phyloP scores from a whole-genome alignment of 1,140 invertebrate species.

The Forficula auricularia region DNA sequence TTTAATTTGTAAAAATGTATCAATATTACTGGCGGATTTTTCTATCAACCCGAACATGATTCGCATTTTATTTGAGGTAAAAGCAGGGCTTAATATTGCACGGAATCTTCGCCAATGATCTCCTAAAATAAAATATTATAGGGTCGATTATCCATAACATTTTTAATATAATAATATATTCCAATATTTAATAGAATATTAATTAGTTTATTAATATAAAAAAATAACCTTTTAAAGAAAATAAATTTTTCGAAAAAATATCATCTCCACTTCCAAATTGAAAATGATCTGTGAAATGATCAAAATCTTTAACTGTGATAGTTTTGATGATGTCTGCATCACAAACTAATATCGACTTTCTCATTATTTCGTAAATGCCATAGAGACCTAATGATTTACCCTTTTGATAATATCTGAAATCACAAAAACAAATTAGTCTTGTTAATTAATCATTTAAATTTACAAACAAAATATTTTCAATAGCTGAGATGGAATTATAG shows the following conservation, averaged over 20 bases:
- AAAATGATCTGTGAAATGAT: conserved; percentile 10
- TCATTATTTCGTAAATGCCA: conserved; percentile 1
- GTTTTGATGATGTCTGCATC: conserved; percentile 9
- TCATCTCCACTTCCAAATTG: conserved; percentile 14
- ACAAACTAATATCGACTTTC: conserved; percentile 5
- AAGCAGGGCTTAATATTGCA: conserved; percentile 23
- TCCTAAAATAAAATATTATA: conserved; percentile 11
- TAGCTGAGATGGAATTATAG: no score
- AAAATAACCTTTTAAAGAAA: conserved; percentile 15
- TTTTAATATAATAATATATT: no score
- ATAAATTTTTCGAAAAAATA: conserved; percentile 19
- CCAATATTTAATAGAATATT: no score
- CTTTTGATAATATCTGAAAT: no score
- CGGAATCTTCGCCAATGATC: conserved; percentile 26
- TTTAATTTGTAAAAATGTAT: no score
- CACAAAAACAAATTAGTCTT: no score
- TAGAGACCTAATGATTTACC: no score
- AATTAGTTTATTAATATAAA: no score
- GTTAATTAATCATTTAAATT: no score
- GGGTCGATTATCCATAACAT: no score
- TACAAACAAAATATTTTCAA: no score
- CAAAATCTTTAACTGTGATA: no score
- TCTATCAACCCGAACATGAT: conserved; percentile 22
- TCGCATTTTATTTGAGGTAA: conserved; percentile 27
- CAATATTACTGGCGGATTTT: conserved; percentile 12